Evolutionary conservation across 2,797 vertebrate species (phyloP).

Genomic region (Atherinosoma microstoma): DNA sequence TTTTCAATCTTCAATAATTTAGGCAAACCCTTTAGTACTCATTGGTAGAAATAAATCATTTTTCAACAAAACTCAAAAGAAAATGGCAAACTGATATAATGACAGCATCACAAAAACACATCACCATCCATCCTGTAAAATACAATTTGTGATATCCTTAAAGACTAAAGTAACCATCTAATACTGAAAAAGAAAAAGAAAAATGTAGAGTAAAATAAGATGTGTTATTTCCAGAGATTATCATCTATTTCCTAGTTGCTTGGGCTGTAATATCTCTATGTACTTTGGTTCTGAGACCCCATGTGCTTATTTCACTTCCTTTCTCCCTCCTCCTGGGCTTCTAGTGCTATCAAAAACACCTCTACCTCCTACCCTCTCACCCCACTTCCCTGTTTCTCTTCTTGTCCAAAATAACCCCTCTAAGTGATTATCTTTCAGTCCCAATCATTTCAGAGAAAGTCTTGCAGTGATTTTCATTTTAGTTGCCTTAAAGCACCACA

Average conservation of each 20-base stretch:
- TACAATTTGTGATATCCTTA: neutral
- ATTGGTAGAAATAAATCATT: neutral
- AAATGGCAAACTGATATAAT: neutral
- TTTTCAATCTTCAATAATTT: neutral
- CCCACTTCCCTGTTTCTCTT: constrained; percentile 50
- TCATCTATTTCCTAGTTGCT: constrained; percentile 24
- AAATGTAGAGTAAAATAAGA: constrained; percentile 11
- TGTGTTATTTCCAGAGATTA: neutral
- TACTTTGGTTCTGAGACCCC: constrained; percentile 29
- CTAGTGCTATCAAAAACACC: constrained; percentile 63
- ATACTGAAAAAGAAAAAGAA: neutral
- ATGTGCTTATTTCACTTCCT: constrained; percentile 38
- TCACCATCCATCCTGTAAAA: neutral
- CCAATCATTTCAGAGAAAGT: constrained; percentile 65
- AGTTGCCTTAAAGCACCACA: constrained; percentile 56
- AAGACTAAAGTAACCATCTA: neutral
- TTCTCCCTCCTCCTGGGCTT: constrained; percentile 43
- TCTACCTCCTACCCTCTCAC: constrained; percentile 58
- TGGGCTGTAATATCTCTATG: constrained; percentile 31
- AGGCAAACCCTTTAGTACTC: neutral
- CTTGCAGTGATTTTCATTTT: constrained; percentile 66
- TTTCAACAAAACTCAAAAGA: neutral
- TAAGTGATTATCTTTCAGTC: constrained; percentile 70
- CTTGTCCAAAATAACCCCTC: constrained; percentile 67
- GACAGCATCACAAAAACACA: neutral